A percentile compares a stretch with the other conserved stretches of the same genome.
Conservation (phyloP, 2,797 vertebrate genomes). For the Gorsachius magnificus region DNA sequence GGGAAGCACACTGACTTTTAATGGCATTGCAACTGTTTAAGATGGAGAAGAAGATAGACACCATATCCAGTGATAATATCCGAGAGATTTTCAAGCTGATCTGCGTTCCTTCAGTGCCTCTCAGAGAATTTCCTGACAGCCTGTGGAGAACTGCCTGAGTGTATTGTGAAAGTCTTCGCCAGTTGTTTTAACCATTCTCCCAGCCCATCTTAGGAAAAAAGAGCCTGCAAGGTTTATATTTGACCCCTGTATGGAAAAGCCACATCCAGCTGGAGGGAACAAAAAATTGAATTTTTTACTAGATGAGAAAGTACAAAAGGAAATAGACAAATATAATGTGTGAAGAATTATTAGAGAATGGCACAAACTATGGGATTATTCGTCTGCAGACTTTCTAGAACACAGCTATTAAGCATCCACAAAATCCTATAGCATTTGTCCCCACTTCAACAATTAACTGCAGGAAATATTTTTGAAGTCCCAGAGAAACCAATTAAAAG, state of each 20-base stretch:
- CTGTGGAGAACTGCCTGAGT: background rate
- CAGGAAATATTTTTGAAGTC: conserved; percentile 41
- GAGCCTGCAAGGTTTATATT: background rate
- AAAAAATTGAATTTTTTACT: background rate
- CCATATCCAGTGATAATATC: background rate
- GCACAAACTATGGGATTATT: background rate
- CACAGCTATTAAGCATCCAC: background rate
- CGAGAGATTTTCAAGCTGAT: background rate
- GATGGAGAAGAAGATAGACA: background rate
- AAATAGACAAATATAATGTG: background rate
- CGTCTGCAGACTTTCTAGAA: background rate
- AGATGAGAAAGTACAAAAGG: background rate
- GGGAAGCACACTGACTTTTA: conserved; percentile 28
- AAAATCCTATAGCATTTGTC: background rate
- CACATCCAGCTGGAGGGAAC: background rate
- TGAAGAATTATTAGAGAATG: background rate
- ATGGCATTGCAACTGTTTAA: background rate
- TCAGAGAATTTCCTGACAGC: background rate
- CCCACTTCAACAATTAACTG: conserved; percentile 19
- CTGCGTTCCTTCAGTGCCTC: background rate
- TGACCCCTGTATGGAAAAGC: background rate
- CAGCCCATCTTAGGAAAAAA: background rate
- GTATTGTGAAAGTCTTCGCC: background rate
- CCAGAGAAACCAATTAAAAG: conserved; percentile 62
- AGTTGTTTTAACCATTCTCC: background rate